These are phyloP conservation scores for Hydrocynus forskahlii DNA, from an alignment of 2,797 vertebrate genomes.

Conservation along the genomic window DNA sequence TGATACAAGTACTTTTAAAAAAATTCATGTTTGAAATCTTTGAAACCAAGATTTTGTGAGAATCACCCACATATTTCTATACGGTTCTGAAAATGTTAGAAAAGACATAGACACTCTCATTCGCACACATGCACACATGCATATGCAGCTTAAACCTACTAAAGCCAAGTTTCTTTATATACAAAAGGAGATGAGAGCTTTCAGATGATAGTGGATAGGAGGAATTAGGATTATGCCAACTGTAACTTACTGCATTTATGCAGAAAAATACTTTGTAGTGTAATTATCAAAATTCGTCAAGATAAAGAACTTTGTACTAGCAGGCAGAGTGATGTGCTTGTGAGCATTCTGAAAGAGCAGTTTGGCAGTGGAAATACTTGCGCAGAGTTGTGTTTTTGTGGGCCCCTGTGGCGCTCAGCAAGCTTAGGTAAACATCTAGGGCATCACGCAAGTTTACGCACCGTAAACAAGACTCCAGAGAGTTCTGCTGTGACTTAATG, in stretches of 20 bases:
- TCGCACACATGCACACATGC: too few relatives aligned
- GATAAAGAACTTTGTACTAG: too few relatives aligned
- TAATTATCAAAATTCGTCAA: neutral
- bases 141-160: too few relatives aligned
- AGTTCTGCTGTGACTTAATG: slow-evolving; percentile 9
- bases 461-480: slow-evolving; percentile 44
- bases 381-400: neutral
- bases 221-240: neutral
- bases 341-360: neutral
- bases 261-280: neutral
- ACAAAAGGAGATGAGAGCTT: too few relatives aligned
- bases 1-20: too few relatives aligned
- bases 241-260: neutral
- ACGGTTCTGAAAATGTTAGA: too few relatives aligned
- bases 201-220: neutral
- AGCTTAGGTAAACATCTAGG: slow-evolving; percentile 23
- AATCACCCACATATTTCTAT: too few relatives aligned
- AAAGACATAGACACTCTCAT: too few relatives aligned
- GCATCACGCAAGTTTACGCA: slow-evolving; percentile 20
- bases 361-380: neutral
- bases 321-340: neutral
- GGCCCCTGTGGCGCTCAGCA: slow-evolving; percentile 6
- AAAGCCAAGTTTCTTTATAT: too few relatives aligned
- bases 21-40: too few relatives aligned
- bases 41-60: too few relatives aligned